Conservation (phyloP, 92 coral and sea anemone genomes). For the Siderastrea radians region DNA sequence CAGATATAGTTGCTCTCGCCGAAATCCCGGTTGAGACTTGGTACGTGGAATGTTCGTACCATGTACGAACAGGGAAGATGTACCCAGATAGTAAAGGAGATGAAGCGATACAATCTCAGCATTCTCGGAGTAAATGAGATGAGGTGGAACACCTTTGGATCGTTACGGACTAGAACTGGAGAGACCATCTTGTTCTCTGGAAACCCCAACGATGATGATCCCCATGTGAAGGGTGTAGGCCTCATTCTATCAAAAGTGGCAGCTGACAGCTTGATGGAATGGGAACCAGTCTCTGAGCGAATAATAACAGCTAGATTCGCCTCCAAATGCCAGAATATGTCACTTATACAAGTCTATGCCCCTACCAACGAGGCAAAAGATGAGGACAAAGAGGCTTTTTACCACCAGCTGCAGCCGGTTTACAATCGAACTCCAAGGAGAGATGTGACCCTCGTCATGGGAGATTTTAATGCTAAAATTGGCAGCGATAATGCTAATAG, state of each 20-base stretch:
- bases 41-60: slow-evolving; percentile 1
- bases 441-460: background rate
- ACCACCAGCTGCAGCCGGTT: background rate
- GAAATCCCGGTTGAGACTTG: background rate
- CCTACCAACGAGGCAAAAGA: background rate
- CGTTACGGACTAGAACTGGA: background rate
- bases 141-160: background rate
- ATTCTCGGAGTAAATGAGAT: background rate
- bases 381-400: background rate
- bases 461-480: too few species aligned
- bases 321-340: background rate
- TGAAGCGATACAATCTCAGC: background rate
- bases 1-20: background rate
- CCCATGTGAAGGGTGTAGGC: background rate
- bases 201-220: background rate
- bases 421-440: background rate
- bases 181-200: slow-evolving; percentile 13
- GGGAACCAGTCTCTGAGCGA: background rate
- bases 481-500: too few species aligned
- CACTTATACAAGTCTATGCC: background rate
- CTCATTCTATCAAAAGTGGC: background rate
- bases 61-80: background rate
- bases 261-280: background rate
- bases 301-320: background rate
- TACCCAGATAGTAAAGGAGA: background rate